Evolutionary conservation across 1,140 invertebrate genomes (phyloP).

Genomic region (Asobara japonica): DNA sequence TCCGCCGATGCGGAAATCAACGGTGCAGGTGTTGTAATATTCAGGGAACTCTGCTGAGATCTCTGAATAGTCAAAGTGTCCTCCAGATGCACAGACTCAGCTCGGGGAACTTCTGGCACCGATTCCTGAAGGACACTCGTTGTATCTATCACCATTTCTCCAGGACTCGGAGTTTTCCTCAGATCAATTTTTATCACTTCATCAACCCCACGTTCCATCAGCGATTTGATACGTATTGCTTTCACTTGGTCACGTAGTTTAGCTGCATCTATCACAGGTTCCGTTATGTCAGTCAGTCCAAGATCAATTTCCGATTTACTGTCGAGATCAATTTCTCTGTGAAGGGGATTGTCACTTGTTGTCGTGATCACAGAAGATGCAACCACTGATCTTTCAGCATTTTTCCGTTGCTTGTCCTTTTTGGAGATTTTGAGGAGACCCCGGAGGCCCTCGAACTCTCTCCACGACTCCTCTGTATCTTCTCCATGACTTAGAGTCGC

Average conservation of each 20-base stretch:
- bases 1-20: conserved; percentile 3
- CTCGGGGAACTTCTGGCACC: not conserved
- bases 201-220: not conserved
- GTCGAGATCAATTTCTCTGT: conserved; percentile 21
- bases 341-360: not conserved
- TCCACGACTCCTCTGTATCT: conserved; percentile 14
- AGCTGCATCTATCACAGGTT: not conserved
- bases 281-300: not conserved
- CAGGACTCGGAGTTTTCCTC: conserved; percentile 13
- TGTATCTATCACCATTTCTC: conserved; percentile 27
- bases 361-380: conserved; percentile 22
- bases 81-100: not conserved
- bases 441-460: not conserved
- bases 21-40: not conserved
- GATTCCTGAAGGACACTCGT: conserved; percentile 8
- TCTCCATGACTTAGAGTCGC: conserved; percentile 29
- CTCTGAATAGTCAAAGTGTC: not conserved
- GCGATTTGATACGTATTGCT: not conserved
- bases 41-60: not conserved
- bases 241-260: not conserved
- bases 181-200: conserved; percentile 21
- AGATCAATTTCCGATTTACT: conserved; percentile 1
- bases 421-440: not conserved
- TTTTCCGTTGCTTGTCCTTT: not conserved
- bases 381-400: not conserved